Percentiles rank a stretch among this genome's conserved stretches.
Conservation (phyloP, 2,888 invertebrate species). For the Drosophila melanocephala region DNA sequence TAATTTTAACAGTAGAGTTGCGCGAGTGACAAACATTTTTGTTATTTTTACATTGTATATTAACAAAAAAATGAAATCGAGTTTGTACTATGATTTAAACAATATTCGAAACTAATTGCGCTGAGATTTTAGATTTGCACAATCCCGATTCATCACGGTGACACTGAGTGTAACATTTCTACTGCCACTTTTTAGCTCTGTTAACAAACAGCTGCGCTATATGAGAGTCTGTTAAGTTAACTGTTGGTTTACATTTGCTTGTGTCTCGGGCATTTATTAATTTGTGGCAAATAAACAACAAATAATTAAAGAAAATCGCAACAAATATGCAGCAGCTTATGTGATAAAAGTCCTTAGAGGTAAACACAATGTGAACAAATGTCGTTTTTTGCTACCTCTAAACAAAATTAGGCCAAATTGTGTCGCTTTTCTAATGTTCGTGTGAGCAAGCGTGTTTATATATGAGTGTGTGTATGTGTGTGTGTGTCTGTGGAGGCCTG, state of each 20-base stretch:
- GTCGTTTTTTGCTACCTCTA: slow-evolving; percentile 5
- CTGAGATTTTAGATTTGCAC: background rate
- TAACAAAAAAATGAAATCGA: background rate
- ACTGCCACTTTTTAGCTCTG: slow-evolving; percentile 8
- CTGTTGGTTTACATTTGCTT: slow-evolving; percentile 23
- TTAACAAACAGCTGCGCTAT: slow-evolving; percentile 36
- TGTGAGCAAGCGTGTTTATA: background rate
- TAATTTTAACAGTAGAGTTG: slow-evolving; percentile 16
- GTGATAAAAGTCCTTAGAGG: slow-evolving; percentile 18
- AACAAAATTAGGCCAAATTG: slow-evolving; percentile 55
- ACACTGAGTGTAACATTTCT: background rate
- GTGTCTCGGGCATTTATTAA: slow-evolving; percentile 38
- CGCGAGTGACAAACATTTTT: too few relatives aligned
- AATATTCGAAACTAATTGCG: background rate
- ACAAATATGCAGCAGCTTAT: background rate
- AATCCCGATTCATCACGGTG: background rate
- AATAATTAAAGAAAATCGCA: slow-evolving; percentile 7
- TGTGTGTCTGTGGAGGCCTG: slow-evolving; percentile 49
- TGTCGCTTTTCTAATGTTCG: slow-evolving; percentile 48
- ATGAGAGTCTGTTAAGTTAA: slow-evolving; percentile 2
- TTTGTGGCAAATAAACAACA: slow-evolving; percentile 28
- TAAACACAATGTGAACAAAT: slow-evolving; percentile 9
- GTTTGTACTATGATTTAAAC: background rate
- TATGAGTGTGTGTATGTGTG: slow-evolving; percentile 15
- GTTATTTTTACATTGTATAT: background rate